Evolutionary conservation across 2,888 invertebrate species (phyloP).

Genomic region (Hyles lineata): DNA sequence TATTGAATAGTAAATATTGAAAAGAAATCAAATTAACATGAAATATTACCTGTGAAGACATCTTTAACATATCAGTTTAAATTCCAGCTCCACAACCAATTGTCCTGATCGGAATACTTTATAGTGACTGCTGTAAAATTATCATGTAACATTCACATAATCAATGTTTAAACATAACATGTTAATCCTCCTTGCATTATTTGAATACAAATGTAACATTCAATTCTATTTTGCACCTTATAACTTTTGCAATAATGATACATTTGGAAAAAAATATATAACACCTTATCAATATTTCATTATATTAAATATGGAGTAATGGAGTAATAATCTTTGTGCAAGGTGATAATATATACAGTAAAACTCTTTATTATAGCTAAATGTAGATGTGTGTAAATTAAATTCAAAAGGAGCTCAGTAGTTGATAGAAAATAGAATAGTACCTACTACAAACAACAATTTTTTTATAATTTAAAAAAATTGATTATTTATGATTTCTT

Average conservation of each 20-base stretch:
- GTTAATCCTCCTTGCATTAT: background rate
- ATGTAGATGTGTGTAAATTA: background rate
- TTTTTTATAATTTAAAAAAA: too few relatives aligned
- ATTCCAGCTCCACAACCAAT: background rate
- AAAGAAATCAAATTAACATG: background rate
- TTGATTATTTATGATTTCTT: too few relatives aligned
- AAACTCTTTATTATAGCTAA: too few relatives aligned
- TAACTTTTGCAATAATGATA: background rate
- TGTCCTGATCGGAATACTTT: background rate
- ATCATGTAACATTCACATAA: background rate
- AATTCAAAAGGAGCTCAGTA: too few relatives aligned
- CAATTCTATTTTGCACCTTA: background rate
- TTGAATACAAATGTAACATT: conserved; percentile 1
- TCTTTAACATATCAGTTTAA: conserved; percentile 53
- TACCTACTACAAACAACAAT: too few relatives aligned
- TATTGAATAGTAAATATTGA: background rate
- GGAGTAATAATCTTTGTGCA: too few relatives aligned
- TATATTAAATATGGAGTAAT: too few relatives aligned
- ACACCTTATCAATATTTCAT: background rate
- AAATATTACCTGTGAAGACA: conserved; percentile 62
- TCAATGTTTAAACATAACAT: background rate
- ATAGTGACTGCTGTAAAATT: background rate
- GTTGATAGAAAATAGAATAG: too few relatives aligned
- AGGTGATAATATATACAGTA: too few relatives aligned
- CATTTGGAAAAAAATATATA: background rate